phyloP scores from a whole-genome alignment of 2,797 vertebrate species.

The Oophaga sylvatica region DNA sequence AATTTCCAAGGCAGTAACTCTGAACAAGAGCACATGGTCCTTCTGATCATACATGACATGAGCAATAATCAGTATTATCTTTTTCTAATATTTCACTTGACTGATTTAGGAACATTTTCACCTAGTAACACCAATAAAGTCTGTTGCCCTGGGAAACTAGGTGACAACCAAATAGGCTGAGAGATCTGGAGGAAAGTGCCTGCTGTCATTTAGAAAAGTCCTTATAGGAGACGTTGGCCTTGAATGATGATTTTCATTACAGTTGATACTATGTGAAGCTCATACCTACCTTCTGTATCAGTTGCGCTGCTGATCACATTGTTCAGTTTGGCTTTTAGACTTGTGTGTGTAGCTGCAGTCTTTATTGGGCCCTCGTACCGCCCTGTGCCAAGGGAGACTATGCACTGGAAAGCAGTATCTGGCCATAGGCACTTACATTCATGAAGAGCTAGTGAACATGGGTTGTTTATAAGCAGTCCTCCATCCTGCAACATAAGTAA shows the following conservation, averaged over 20 bases:
- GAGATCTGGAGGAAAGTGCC: too few relatives aligned
- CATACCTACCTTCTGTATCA: slow-evolving; percentile 89
- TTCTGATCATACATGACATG: too few relatives aligned
- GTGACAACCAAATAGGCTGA: too few relatives aligned
- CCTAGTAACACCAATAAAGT: too few relatives aligned
- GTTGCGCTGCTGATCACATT: slow-evolving; percentile 97
- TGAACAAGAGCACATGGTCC: too few relatives aligned
- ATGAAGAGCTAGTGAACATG: slow-evolving; percentile 90
- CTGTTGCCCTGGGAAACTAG: too few relatives aligned
- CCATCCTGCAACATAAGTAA: slow-evolving; percentile 81
- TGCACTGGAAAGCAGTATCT: slow-evolving; percentile 85
- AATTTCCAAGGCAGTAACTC: too few relatives aligned
- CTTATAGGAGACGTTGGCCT: background rate
- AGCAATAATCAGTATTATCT: too few relatives aligned
- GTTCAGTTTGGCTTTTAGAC: slow-evolving; percentile 89
- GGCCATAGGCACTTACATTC: slow-evolving; percentile 96
- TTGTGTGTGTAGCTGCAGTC: slow-evolving; percentile 81
- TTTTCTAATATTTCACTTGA: too few relatives aligned
- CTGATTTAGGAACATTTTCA: too few relatives aligned
- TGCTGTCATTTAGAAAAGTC: too few relatives aligned
- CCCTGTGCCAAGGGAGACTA: slow-evolving; percentile 91
- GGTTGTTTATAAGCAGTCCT: slow-evolving; percentile 94
- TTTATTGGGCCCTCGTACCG: slow-evolving; percentile 82
- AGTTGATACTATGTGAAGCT: background rate
- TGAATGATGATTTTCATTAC: background rate